A percentile compares a stretch with the other conserved stretches of the same genome.
phyloP scores from a whole-genome alignment of 2,113 vertebrate genomes.

The Syngnathoides biaculeatus region DNA sequence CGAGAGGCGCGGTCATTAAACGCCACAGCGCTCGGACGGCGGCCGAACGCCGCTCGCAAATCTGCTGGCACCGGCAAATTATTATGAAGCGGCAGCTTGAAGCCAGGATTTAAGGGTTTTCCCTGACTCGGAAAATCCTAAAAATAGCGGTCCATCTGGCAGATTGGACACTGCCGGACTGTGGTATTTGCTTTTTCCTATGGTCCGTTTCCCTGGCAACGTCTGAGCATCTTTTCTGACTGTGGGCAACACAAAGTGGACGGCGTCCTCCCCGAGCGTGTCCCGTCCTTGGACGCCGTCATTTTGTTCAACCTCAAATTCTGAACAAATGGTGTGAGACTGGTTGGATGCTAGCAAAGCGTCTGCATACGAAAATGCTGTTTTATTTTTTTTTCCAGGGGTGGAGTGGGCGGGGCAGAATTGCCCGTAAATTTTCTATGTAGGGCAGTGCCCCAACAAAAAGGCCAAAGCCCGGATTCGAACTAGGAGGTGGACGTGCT shows the following conservation, averaged over 20 bases:
- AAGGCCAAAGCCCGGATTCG: too few relatives aligned
- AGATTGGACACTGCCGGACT: not conserved
- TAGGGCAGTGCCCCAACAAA: not conserved
- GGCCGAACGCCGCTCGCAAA: constrained; percentile 4
- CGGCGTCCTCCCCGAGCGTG: constrained; percentile 2
- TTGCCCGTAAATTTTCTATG: too few relatives aligned
- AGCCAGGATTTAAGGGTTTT: constrained; percentile 1
- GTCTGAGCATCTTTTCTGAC: constrained; percentile 8
- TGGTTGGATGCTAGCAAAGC: constrained; percentile 7
- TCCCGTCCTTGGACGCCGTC: constrained; percentile 3
- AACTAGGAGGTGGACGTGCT: too few relatives aligned
- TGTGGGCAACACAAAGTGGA: constrained; percentile 17
- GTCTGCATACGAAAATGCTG: not conserved
- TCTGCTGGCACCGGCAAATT: constrained; percentile 6
- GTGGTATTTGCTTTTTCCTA: constrained; percentile 1
- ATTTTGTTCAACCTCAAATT: constrained; percentile 34
- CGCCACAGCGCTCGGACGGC: constrained; percentile 9
- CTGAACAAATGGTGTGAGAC: constrained; percentile 53
- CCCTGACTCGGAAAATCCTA: not conserved
- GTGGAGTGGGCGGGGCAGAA: too few relatives aligned
- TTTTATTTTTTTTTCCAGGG: too few relatives aligned
- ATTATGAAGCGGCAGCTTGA: constrained; percentile 5
- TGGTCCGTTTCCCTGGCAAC: constrained; percentile 29
- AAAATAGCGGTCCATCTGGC: constrained; percentile 27
- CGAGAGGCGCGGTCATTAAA: constrained; percentile 26